These are phyloP conservation scores for Rhipidura dahli DNA, from an alignment of 2,113 vertebrate genomes.

Conservation along the genomic window DNA sequence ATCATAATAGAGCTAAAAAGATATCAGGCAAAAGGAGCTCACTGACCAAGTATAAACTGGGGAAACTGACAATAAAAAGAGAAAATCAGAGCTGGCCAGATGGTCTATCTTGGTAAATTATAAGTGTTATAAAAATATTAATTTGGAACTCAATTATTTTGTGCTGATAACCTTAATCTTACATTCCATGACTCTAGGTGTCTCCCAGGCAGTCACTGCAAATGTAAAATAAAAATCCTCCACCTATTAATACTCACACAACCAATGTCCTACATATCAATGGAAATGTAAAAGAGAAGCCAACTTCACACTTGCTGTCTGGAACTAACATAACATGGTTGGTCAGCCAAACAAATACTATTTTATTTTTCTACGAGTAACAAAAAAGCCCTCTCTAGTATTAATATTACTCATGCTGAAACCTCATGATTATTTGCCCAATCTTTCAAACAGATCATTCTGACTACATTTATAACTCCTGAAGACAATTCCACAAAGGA, in stretches of 20 bases:
- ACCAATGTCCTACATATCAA: not conserved
- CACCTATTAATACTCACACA: not conserved
- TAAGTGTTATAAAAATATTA: not conserved
- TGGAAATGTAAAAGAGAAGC: not conserved
- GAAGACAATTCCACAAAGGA: not conserved
- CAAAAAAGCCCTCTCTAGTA: rapidly evolving
- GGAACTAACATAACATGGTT: not conserved
- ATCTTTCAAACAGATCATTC: not conserved
- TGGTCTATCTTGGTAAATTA: not conserved
- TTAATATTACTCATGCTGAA: not conserved
- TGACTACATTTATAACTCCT: not conserved
- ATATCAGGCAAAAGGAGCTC: not conserved
- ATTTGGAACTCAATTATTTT: not conserved
- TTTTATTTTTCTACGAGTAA: not conserved
- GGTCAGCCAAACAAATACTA: rapidly evolving
- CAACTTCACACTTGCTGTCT: not conserved
- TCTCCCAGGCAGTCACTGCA: not conserved
- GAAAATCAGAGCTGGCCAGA: not conserved
- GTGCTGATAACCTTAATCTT: not conserved
- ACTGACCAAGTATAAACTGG: not conserved
- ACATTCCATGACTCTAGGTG: not conserved
- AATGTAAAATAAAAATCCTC: not conserved
- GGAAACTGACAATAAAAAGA: not conserved
- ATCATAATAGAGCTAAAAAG: not conserved
- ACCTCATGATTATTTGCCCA: not conserved